Conservation (phyloP, 2,888 invertebrate species). For the Bellardia bayeri region DNA sequence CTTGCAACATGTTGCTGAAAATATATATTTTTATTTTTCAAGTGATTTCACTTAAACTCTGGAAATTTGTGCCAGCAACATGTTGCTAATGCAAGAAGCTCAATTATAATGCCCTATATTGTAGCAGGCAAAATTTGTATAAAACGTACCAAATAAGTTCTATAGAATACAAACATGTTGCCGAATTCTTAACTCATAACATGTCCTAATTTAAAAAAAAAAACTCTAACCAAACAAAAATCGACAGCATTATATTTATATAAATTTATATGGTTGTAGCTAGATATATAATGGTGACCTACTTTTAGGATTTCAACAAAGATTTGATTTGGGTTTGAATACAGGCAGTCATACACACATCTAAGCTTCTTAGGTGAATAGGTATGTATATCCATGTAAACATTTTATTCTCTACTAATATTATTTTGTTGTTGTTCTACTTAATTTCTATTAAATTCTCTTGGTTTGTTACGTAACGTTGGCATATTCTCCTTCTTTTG, state of each 20-base stretch:
- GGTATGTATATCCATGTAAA: not conserved
- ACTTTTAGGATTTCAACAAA: constrained; percentile 3
- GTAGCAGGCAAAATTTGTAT: too few relatives aligned
- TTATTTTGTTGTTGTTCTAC: constrained; percentile 7
- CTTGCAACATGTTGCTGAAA: not conserved
- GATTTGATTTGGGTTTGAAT: constrained; percentile 16
- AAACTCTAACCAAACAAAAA: too few relatives aligned
- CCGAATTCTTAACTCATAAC: too few relatives aligned
- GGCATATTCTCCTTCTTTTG: not conserved
- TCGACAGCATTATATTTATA: not conserved
- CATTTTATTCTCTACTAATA: not conserved
- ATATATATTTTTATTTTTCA: too few relatives aligned
- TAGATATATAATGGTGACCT: constrained; percentile 2
- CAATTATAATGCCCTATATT: too few relatives aligned
- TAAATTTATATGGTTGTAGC: not conserved
- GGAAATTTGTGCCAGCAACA: not conserved
- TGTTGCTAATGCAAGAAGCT: not conserved
- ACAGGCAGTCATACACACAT: not conserved
- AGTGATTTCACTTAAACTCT: too few relatives aligned
- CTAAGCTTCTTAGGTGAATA: not conserved
- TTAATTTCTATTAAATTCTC: constrained; percentile 9
- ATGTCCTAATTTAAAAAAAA: too few relatives aligned
- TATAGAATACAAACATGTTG: too few relatives aligned
- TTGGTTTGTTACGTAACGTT: not conserved
- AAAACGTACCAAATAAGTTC: too few relatives aligned